Base-by-base conservation (phyloP, 1,140 invertebrate genomes). In the Drosophila bifasciata region DNA sequence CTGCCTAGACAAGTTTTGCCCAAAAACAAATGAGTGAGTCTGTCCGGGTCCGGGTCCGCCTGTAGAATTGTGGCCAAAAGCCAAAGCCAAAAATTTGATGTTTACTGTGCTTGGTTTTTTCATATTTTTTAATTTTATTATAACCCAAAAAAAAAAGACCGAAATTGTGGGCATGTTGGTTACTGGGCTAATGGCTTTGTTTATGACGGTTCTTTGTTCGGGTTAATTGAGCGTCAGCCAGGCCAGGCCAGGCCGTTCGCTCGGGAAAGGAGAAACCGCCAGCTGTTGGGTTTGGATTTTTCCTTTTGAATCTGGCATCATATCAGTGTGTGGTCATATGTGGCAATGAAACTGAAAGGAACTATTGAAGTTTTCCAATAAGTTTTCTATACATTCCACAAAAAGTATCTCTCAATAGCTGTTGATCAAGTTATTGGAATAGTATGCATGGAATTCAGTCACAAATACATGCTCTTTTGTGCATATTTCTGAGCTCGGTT, bases 111-210 rank as follows among this genome's bases (percentile, higher is more conserved):
- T 51, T 16, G 40, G 32, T 44, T 64, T 64, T 64, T 64, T 66
- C 52, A 69, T 68, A 69, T 52, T 61, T 61, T 52, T 61, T 61
- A 13, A 72, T 32, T 61, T 72, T 62, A 53, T 72, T 72, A 68
- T 68, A 57, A 76, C 46, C 64, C 53, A 62, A 62, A 63, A 13
- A 64, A 76, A 55, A 58, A 46, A 62, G 48, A 43, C 32, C 56
- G 51, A 75, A 76, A 73, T 74, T 73, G 59, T 64, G 72, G 44
- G 76, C 72, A 81, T 88, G 69, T 88, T 88, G 83, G 83, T 88
- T 88, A 88, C 83, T 88, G 83, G 83, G 83, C 74, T 88, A 88
- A 88, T 88, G 78, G 83, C 77, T 86, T 84, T 75, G 57, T 61
- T 71, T 79, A 79, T 75, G 80, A 85, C 74, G 73, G 80, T 85